A percentile compares a stretch with the other conserved stretches of the same genome.
These are phyloP conservation scores for Erynnis tages DNA, from an alignment of 2,888 invertebrate species.

Conservation along the genomic window DNA sequence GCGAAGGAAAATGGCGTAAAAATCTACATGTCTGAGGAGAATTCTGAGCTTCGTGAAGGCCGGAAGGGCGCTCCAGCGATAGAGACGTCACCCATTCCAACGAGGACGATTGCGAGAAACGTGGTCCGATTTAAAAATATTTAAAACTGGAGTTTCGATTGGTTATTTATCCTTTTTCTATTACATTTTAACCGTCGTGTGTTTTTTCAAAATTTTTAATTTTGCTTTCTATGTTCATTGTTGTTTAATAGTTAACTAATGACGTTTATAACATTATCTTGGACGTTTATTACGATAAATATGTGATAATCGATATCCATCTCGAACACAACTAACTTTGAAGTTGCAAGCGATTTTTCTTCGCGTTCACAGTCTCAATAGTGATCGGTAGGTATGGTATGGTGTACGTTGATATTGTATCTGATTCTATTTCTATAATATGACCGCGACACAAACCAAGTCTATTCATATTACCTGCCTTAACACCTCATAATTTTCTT, in stretches of 20 bases:
- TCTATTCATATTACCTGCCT: slow-evolving; percentile 33
- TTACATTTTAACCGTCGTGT: too few species aligned
- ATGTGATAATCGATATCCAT: slow-evolving; percentile 25
- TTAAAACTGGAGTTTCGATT: slow-evolving; percentile 1
- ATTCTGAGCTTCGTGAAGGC: slow-evolving; percentile 19
- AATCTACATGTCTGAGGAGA: slow-evolving; percentile 26
- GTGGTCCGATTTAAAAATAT: slow-evolving; percentile 19
- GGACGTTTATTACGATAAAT: too few species aligned
- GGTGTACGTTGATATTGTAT: slow-evolving; percentile 42
- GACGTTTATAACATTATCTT: too few species aligned
- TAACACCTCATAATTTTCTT: background rate
- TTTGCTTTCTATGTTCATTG: too few species aligned
- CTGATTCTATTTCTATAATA: slow-evolving; percentile 47
- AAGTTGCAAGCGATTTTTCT: slow-evolving; percentile 31
- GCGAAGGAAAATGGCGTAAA: slow-evolving; percentile 26
- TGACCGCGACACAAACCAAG: slow-evolving; percentile 42
- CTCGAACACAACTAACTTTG: slow-evolving; percentile 29
- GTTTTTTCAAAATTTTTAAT: too few species aligned
- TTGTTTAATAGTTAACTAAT: too few species aligned
- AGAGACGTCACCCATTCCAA: slow-evolving; percentile 16
- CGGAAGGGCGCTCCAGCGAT: slow-evolving; percentile 25
- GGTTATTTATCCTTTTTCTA: too few species aligned
- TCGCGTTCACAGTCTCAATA: slow-evolving; percentile 27
- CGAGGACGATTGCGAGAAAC: background rate
- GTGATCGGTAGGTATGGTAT: slow-evolving; percentile 29